A percentile compares a stretch with the other conserved stretches of the same genome.
phyloP scores from a whole-genome alignment of 1,140 invertebrate species.

The Lanistes nyassanus region DNA sequence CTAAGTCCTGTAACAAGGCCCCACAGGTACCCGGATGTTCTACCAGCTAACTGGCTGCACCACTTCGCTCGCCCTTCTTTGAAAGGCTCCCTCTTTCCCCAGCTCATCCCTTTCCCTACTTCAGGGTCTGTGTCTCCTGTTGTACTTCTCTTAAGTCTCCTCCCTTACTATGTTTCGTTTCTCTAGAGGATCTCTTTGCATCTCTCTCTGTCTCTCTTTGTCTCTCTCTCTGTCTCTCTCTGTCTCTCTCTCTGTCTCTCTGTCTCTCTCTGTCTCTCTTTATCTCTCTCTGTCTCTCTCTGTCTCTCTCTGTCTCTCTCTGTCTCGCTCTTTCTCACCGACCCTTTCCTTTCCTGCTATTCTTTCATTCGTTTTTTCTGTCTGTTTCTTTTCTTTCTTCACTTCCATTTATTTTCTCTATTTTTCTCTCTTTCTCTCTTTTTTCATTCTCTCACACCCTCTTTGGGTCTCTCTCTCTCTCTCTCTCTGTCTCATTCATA shows the following conservation, averaged over 20 bases:
- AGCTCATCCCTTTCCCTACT: background rate
- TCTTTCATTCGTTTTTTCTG: background rate
- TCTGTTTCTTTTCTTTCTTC: background rate
- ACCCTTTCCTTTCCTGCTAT: too few relatives aligned
- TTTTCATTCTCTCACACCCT: too few relatives aligned
- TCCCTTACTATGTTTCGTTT: background rate
- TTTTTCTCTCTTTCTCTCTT: too few relatives aligned
- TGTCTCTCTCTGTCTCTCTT: background rate
- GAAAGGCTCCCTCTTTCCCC: background rate
- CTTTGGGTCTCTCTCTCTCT: too few relatives aligned
- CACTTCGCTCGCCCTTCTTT: too few relatives aligned
- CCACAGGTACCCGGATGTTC: too few relatives aligned
- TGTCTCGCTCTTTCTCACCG: background rate
- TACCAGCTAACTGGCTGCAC: too few relatives aligned
- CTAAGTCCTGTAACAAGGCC: too few relatives aligned
- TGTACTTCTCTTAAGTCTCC: background rate
- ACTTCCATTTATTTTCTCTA: too few relatives aligned
- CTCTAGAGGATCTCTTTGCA: background rate
- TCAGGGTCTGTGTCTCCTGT: background rate
- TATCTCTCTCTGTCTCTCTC: conserved; percentile 1
- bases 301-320: background rate
- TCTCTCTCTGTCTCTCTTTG: background rate
- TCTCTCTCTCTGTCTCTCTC: conserved; percentile 14
- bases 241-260: conserved; percentile 5
- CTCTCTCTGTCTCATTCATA: too few relatives aligned